phyloP scores from a whole-genome alignment of 1,140 invertebrate genomes.

The Zaprionus africanus region DNA sequence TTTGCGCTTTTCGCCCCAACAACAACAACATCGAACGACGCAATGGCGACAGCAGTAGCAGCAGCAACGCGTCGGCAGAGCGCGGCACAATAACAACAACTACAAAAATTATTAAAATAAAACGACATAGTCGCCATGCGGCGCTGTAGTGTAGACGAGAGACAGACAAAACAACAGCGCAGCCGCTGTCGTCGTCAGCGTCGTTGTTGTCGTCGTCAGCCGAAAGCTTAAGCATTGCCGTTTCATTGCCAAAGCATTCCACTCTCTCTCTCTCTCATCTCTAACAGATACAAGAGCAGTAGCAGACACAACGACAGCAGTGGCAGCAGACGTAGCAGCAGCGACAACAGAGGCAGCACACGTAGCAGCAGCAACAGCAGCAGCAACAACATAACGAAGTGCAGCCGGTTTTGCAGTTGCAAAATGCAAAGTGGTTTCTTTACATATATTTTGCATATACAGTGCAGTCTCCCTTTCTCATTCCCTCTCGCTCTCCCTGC shows the following conservation, averaged over 20 bases:
- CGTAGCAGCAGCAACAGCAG: constrained; percentile 32
- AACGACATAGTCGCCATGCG: constrained; percentile 28
- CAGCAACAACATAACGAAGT: constrained; percentile 19
- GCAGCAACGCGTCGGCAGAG: neutral
- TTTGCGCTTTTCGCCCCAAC: constrained; percentile 53
- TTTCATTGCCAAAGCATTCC: constrained; percentile 39
- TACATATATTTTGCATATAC: constrained; percentile 18
- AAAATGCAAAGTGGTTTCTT: constrained; percentile 28
- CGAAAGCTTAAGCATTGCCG: constrained; percentile 23
- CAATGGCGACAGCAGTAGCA: constrained; percentile 19
- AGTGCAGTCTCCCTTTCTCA: neutral
- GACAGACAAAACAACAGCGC: constrained; percentile 52
- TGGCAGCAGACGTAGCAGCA: neutral
- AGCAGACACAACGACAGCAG: neutral
- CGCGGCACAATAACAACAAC: constrained; percentile 16
- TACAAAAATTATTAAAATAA: constrained; percentile 50
- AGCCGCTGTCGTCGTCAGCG: constrained; percentile 27
- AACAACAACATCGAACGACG: constrained; percentile 18
- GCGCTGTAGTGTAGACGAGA: constrained; percentile 30
- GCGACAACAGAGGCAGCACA: constrained; percentile 4
- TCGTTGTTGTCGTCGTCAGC: constrained; percentile 14
- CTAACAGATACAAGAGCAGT: constrained; percentile 23
- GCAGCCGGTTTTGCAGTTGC: constrained; percentile 44
- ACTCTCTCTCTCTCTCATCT: constrained; percentile 6
- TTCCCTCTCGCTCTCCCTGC: neutral